Base-by-base conservation (phyloP, 2,113 vertebrate genomes). In the Electrona antarctica region DNA sequence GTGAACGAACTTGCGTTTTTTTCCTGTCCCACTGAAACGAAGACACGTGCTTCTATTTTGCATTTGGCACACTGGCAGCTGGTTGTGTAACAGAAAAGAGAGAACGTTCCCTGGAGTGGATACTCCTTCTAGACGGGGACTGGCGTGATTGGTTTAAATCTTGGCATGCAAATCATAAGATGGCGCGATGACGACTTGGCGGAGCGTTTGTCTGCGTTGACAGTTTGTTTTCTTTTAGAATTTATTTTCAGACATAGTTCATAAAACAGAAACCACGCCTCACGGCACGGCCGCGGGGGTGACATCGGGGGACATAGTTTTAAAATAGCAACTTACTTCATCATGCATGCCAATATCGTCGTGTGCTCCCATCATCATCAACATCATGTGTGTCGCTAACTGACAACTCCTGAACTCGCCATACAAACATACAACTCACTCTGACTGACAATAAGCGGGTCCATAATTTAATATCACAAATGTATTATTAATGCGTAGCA, bases 31-130 rank as follows among this genome's bases (percentile, higher is more conserved):
- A 69, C 79, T 85, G 71, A 21, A 21, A 21, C 21, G 60, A 51
- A 58, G 57, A 80, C 91, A 92, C 85, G 85, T 89, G 88, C 73
- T 82, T 77, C 70, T 85, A 56, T 85, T 88, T 82, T 88, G 80
- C 80, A 74, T 74, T 21, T 21, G 21, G 21, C 21, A 21, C 21
- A 21, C 21, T 77, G 33, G 69, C 13, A 56, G 1, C 62, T 28
- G 69, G 81, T 87, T 91, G 82, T 83, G 83, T 87, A 89, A 89
- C 86, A 9, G 73, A 61, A 63, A 64, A 46, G 60, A 28, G 10
- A 49, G 33, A 21, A 1, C 21, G 54, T 51, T 48, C 14, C n/a
- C 3, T 51, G 52, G 12, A 6, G 60, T 47, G 21, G 64, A 45
- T 56, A 46, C 68, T 48, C 28, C 58, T 65, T 45, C 58, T 48